A percentile compares a stretch with the other conserved stretches of the same genome.
Conservation (phyloP, 2,888 invertebrate species). For the Polyommatus icarus region DNA sequence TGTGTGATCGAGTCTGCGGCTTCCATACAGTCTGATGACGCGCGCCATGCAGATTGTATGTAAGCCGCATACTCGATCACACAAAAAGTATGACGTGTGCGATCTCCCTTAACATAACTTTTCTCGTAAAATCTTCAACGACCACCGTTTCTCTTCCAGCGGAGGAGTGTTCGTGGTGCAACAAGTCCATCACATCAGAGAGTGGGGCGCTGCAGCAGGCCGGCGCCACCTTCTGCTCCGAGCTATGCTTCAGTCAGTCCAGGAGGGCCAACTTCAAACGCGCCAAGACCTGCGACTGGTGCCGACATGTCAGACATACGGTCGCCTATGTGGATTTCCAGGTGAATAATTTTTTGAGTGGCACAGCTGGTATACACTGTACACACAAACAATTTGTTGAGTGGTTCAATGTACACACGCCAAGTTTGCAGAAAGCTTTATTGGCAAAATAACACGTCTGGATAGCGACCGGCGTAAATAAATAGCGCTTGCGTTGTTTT, state of each 20-base stretch:
- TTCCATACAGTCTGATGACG: too few relatives aligned
- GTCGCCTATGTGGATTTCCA: conserved; percentile 95
- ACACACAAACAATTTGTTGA: background rate
- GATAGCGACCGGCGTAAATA: background rate
- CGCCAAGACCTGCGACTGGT: conserved; percentile 96
- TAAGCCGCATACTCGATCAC: too few relatives aligned
- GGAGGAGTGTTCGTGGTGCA: conserved; percentile 88
- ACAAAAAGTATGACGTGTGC: too few relatives aligned
- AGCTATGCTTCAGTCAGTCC: conserved; percentile 94
- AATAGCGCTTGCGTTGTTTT: too few relatives aligned
- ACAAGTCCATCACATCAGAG: conserved; percentile 82
- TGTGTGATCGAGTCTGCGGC: too few relatives aligned
- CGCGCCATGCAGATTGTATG: too few relatives aligned
- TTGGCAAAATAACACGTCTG: background rate
- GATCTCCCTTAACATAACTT: background rate
- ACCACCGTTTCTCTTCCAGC: conserved; percentile 40
- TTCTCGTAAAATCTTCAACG: background rate
- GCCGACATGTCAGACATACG: conserved; percentile 92
- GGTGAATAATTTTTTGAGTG: conserved; percentile 58
- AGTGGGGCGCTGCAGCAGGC: conserved; percentile 73
- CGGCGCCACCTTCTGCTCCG: conserved; percentile 88
- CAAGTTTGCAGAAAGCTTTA: conserved; percentile 4
- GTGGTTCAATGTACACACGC: too few relatives aligned
- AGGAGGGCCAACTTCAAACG: conserved; percentile 94
- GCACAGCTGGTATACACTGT: too few relatives aligned